Conservation (phyloP, 53 echinoderm and acorn worm species). For the Temnopleurus reevesii region DNA sequence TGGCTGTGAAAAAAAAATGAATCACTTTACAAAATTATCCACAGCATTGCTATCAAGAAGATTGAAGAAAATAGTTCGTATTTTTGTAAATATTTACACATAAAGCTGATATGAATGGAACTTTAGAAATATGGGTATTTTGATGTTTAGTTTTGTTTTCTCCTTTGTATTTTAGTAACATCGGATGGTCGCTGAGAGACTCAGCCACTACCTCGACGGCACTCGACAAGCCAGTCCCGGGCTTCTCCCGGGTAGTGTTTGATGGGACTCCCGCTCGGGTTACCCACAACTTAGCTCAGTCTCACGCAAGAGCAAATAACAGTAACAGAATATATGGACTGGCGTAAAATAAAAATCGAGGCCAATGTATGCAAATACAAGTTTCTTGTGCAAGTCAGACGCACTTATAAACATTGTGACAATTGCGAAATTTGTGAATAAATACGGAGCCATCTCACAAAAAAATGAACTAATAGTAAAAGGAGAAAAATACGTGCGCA, state of each 20-base stretch:
- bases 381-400: conserved; percentile 35
- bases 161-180: too few relatives aligned
- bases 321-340: conserved; percentile 14
- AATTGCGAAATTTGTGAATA: conserved; percentile 50
- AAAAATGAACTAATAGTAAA: not conserved
- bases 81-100: too few relatives aligned
- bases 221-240: not conserved
- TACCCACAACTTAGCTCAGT: not conserved
- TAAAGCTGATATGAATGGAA: too few relatives aligned
- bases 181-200: not conserved
- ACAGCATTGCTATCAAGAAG: too few relatives aligned
- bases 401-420: conserved; percentile 53
- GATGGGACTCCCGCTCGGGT: conserved; percentile 10
- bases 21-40: too few relatives aligned
- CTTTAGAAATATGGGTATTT: too few relatives aligned
- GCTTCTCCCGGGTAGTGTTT: not conserved
- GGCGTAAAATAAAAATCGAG: not conserved
- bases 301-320: conserved; percentile 16
- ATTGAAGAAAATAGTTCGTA: too few relatives aligned
- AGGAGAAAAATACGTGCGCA: conserved; percentile 6
- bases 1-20: too few relatives aligned
- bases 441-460: conserved; percentile 37
- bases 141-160: too few relatives aligned
- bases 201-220: not conserved
- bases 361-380: conserved; percentile 54